Base-by-base conservation (phyloP, 2,113 vertebrate species). In the Microcebus ravelobensis region DNA sequence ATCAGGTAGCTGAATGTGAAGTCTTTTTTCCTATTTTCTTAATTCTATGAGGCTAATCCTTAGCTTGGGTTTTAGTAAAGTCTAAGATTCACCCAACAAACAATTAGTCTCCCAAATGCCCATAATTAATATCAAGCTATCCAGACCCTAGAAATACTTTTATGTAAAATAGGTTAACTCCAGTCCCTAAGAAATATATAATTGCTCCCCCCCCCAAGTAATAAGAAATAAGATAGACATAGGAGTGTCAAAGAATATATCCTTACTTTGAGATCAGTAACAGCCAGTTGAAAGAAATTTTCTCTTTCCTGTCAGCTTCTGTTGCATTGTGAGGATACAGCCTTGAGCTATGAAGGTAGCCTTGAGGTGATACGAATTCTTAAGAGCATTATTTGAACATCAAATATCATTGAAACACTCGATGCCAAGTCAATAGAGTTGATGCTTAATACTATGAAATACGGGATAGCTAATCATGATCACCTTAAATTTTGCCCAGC, bases 301-400 rank as follows among this genome's bases (percentile, higher is more conserved):
- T 45, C 18, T 55, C n/a, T 67, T 73, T 67, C 6, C 42, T 65
- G 4, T 76, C 91, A 92, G 39, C 21, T 57, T 77, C 31, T n/a
- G 70, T 27, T 55, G 14, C 23, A 73, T 48, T 87, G 36, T 84
- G 59, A 95, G 42, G 15, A 85, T 2, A 48, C 0, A 34, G 23
- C 79, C 36, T 74, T 71, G 21, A 45, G 63, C 39, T 74, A 14
- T 45, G 21, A 82, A 86, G 59, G 12, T 71, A 87, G 20, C 2
- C 42, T 65, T 73, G 45, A 76, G 55, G 48, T 74, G 8, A 84
- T 1, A 2, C 87, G 25, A 73, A 91, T 45, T 3, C n/a, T 42
- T 76, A 59, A 95, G n/a, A 86, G 91, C 7, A 68, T 15, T 74
- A 71, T 88, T 70, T 80, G 65, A 94, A 91, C 21, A 68, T 70